Evolutionary conservation across 2,888 invertebrate species (phyloP).

Genomic region (Lacanobia oleracea): DNA sequence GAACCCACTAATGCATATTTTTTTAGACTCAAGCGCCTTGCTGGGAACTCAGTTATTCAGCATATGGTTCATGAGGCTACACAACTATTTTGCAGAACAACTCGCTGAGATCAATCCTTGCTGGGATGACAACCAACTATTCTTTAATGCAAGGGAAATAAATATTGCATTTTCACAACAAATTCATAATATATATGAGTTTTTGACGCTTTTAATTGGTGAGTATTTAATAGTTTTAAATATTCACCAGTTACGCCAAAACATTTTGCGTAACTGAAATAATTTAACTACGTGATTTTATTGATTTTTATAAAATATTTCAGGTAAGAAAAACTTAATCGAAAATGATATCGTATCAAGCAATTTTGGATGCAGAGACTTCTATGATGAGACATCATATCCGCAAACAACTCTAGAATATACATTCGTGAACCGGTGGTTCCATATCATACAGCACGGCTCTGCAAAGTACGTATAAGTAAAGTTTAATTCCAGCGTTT

Average conservation of each 20-base stretch:
- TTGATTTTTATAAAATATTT: background rate
- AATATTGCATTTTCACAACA: conserved; percentile 69
- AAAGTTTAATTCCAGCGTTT: conserved; percentile 26
- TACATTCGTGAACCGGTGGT: conserved; percentile 67
- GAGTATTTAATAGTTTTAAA: conserved; percentile 16
- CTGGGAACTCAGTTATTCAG: conserved; percentile 61
- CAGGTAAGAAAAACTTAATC: conserved; percentile 70
- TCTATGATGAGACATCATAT: conserved; percentile 62
- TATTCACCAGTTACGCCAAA: too few species aligned
- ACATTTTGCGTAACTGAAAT: too few species aligned
- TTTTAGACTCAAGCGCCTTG: conserved; percentile 46
- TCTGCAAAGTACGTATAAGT: conserved; percentile 68
- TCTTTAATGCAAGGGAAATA: conserved; percentile 71
- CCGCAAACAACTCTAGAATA: conserved; percentile 70
- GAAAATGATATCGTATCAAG: conserved; percentile 53
- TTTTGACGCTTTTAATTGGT: conserved; percentile 71
- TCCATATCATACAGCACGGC: conserved; percentile 71
- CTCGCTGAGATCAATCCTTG: conserved; percentile 70
- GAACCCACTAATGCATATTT: background rate
- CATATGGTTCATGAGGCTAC: conserved; percentile 73
- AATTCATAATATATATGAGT: conserved; percentile 70
- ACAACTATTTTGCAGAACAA: conserved; percentile 70
- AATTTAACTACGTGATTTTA: too few species aligned
- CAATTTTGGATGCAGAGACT: conserved; percentile 64
- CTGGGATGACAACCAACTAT: conserved; percentile 74